phyloP scores from a whole-genome alignment of 2,888 invertebrate genomes.

The Pemphredon lugubris region DNA sequence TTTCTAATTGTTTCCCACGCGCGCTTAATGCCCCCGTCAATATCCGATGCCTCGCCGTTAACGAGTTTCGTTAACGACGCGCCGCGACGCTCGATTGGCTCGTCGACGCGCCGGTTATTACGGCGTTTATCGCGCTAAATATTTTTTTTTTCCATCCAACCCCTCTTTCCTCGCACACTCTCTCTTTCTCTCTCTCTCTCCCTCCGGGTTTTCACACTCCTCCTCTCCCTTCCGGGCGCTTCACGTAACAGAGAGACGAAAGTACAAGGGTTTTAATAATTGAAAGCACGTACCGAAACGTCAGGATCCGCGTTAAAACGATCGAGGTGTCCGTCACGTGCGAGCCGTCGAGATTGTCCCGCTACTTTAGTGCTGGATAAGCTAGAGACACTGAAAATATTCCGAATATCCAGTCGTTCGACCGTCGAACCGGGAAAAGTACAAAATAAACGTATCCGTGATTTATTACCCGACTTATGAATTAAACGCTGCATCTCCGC shows the following conservation, averaged over 20 bases:
- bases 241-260: not conserved
- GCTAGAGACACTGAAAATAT: constrained; percentile 2
- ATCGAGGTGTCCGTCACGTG: constrained; percentile 13
- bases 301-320: constrained; percentile 4
- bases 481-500: no score
- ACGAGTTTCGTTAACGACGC: constrained; percentile 57
- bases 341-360: constrained; percentile 6
- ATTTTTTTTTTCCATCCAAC: constrained; percentile 13
- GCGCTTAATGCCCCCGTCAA: constrained; percentile 49
- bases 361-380: not conserved
- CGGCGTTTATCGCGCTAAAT: constrained; percentile 36
- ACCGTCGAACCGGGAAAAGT: not conserved
- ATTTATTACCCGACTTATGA: no score
- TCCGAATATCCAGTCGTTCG: constrained; percentile 6
- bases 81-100: constrained; percentile 41
- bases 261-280: constrained; percentile 12
- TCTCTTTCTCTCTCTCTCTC: constrained; percentile 6
- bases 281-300: constrained; percentile 11
- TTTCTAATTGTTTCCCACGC: constrained; percentile 54
- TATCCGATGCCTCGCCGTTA: constrained; percentile 48
- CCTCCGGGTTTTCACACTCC: not conserved
- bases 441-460: no score
- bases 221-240: not conserved
- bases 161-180: not conserved
- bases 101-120: constrained; percentile 36